phyloP scores from a whole-genome alignment of 2,888 invertebrate genomes.

The Oithona nana region DNA sequence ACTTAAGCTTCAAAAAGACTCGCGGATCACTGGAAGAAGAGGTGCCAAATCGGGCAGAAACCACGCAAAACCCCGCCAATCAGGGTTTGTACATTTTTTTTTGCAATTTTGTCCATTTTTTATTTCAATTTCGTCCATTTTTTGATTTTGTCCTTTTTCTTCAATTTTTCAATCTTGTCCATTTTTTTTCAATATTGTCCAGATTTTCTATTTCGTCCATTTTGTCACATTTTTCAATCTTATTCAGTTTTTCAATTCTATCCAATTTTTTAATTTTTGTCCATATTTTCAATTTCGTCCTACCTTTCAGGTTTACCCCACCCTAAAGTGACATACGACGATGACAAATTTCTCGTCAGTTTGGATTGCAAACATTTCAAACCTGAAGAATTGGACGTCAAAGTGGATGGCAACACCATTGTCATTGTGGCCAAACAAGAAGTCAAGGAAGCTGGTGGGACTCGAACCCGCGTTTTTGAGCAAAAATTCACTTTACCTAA shows the following conservation, averaged over 20 bases:
- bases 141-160: too few relatives aligned
- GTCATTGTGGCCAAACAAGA: conserved; percentile 14
- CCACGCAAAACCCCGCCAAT: too few relatives aligned
- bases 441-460: conserved; percentile 15
- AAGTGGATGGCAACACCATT: conserved; percentile 14
- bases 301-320: conserved; percentile 14
- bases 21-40: not conserved
- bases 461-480: conserved; percentile 17
- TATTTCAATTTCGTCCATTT: too few relatives aligned
- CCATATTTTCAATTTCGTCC: too few relatives aligned
- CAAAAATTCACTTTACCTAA: conserved; percentile 14
- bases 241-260: too few relatives aligned
- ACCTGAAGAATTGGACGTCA: conserved; percentile 15
- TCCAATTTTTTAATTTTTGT: too few relatives aligned
- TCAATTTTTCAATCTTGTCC: too few relatives aligned
- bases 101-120: too few relatives aligned
- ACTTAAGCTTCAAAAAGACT: not conserved
- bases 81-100: too few relatives aligned
- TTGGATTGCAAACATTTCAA: conserved; percentile 12
- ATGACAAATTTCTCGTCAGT: conserved; percentile 14
- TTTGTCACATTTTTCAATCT: too few relatives aligned
- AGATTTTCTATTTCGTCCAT: too few relatives aligned
- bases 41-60: not conserved
- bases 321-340: conserved; percentile 16
- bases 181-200: too few relatives aligned